Evolutionary conservation across 2,888 invertebrate genomes (phyloP), one percentile per base, ranked within the genome.

Genomic region (Drosophila subsilvestris): DNA sequence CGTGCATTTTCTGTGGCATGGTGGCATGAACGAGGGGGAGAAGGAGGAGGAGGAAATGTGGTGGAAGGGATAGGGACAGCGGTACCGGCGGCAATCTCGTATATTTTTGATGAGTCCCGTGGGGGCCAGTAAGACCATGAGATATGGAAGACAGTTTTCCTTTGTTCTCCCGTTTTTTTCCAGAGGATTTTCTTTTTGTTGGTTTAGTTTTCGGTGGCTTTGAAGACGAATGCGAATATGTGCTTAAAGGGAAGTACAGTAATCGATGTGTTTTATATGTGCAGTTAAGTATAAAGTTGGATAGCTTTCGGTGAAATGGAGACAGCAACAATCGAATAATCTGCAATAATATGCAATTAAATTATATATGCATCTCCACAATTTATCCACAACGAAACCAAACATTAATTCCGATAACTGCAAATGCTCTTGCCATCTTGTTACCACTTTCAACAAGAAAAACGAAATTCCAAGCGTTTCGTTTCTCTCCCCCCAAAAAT

Each of bases 31-130:
- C n/a, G n/a, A n/a, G n/a, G n/a, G n/a, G n/a, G n/a, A n/a, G n/a
- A n/a, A n/a, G 18, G 4, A 18, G 17, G 17, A 3, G 22, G 8
- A 17, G 44, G 45, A 4, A 25, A 25, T 6, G 25, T 25, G 25
- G 17, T 2, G 7, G 10, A 7, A 17, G 49, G 25, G 17, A n/a
- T 1, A 9, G 49, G 25, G 17, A n/a, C 0, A 9, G 51, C 37
- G 32, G 37, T 44, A 48, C 22, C 54, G 54, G 48, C 29, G 66
- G 20, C 32, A 65, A 61, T 49, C 66, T 55, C 66, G 66, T 74
- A 75, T 65, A 61, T 78, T 79, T 73, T 74, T 66, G 56, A 77
- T 71, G 75, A 66, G 65, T 74, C 81, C 53, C 78, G 6, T 7
- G 80, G 54, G 81, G 25, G 63, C 60, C 20, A 25, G 54, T 61